Evolutionary conservation across 2,113 vertebrate genomes (phyloP), one percentile per base, ranked within the genome.

Genomic region (Rynchops niger): DNA sequence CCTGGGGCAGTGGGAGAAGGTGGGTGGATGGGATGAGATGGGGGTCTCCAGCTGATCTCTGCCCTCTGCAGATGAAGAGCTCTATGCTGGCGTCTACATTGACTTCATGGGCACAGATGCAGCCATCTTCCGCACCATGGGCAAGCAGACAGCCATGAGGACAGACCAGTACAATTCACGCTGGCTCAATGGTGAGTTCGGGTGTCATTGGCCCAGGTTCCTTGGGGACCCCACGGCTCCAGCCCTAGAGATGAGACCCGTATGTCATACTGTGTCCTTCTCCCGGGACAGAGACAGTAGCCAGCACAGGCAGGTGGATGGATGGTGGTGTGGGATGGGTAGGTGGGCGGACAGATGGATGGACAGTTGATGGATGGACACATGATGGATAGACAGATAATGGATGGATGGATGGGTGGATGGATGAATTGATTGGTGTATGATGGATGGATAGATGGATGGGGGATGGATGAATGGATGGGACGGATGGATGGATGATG

Each of bases 21-120:
- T 79, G 47, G 40, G 9, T 56, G 45, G 42, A 18, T 30, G 59
- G 40, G 58, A 20, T 9, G 43, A 40, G 16, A 14, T 77, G 58
- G 6, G 50, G 6, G 3, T 12, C 36, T 32, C 45, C 5, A 15
- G 7, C 79, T 94, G 53, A 87, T 76, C 53, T 84, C 83, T 95
- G 47, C 15, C 10, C n/a, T 97, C 86, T 97, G 78, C 98, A 99
- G 99, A 99, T 88, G 99, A 99, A 90, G 99, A 99, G 94, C 99
- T 99, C 79, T 99, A 99, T 3, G 99, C 99, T 12, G 99, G 99
- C 0, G 99, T 99, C 84, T 99, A 99, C 97, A 99, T 99, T 1
- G 99, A 99, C 96, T 99, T 99, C 98, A 99, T 99, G 99, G 99
- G 99, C 96, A 99, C 99, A 0, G 99, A 99, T 2, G 99, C 99